Evolutionary conservation across 2,113 vertebrate genomes (phyloP), one percentile per base, ranked within the genome.

Genomic region (Oreochromis aureus): DNA sequence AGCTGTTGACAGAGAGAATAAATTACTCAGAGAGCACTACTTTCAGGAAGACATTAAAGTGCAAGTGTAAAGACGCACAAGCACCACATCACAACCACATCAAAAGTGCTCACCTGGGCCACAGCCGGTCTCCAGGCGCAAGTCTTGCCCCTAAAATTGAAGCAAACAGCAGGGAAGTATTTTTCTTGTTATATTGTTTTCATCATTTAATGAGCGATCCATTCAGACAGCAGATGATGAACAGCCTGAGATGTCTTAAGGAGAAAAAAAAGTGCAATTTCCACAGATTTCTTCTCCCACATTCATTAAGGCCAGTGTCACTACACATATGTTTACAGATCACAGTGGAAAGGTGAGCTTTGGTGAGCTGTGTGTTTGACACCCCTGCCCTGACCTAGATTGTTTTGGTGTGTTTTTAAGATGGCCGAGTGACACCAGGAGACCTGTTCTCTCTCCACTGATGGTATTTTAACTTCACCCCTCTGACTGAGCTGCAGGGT

Each of bases 261-360:
- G 19, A n/a, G 0, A 0, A 22, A 0, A 36, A 71, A 6, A 71
- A 24, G 36, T 24, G n/a, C 3, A 3, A 24, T 71, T 71, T 71
- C 66, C 36, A 44, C 36, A 44, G 66, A 15, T 10, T 71, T 71
- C 6, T 71, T 44, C 36, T 71, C 39, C 39, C 66, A 6, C n/a
- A 24, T 55, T 55, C 54, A 24, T 55, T 55, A 55, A 55, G 53
- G 5, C n/a, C 53, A 55, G 54, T 4, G n/a, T 24, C 54, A 55
- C n/a, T 24, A 24, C 54, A 55, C 54, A 24, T 24, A 6, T 3
- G 6, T 55, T 55, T 24, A 24, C n/a, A 55, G 54, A 24, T 55
- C 54, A 24, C 2, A 11, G 54, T 55, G 11, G 54, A 55, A 24
- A 55, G n/a, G 54, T 22, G 10, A 1, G 12, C 55, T 58, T 27